Evolutionary conservation across 1,140 invertebrate genomes (phyloP), one percentile per base, ranked within the genome.

Genomic region (Vanessa tameamea): DNA sequence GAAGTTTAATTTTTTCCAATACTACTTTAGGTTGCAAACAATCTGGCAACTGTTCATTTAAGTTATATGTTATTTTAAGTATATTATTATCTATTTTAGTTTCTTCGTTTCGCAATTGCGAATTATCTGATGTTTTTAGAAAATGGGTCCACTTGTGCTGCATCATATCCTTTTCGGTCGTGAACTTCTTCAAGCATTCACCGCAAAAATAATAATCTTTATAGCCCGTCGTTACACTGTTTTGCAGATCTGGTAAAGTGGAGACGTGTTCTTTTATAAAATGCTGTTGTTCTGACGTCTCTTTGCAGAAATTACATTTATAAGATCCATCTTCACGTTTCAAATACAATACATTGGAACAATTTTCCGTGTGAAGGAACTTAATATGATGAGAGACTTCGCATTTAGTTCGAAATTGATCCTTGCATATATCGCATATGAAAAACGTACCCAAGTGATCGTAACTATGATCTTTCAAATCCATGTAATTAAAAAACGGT

Each of bases 361-460:
- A 76, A 61, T 77, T 74, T 16, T 82, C 77, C 1, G 84, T 85
- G 72, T 92, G 90, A 2, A 87, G 51, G 66, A 81, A 87, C 11
- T 82, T 78, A 48, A 91, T 85, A 72, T 92, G 90, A 47, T 91
- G 87, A 0, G 85, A 64, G 0, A 91, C 48, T 0, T 69, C 81
- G 82, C 89, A 91, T 77, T 87, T 88, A 8, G 72, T 83, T n/a
- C 64, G 11, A 67, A 87, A 87, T 47, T 86, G 82, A 55, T 90
- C 86, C 75, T 90, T 92, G 55, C 90, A 92, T 64, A 92, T 76
- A 48, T 91, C 87, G 69, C 90, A 92, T 0, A 91, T 78, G 37
- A 76, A 88, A 53, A 77, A 82, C 6, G 67, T 71, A n/a, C 74
- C 69, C 12, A 82, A 64, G 73, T 92, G 90, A 23, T 88, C 82